These are phyloP conservation scores for Chymomyza fuscimana DNA, from an alignment of 2,888 invertebrate species.

Conservation along the genomic window DNA sequence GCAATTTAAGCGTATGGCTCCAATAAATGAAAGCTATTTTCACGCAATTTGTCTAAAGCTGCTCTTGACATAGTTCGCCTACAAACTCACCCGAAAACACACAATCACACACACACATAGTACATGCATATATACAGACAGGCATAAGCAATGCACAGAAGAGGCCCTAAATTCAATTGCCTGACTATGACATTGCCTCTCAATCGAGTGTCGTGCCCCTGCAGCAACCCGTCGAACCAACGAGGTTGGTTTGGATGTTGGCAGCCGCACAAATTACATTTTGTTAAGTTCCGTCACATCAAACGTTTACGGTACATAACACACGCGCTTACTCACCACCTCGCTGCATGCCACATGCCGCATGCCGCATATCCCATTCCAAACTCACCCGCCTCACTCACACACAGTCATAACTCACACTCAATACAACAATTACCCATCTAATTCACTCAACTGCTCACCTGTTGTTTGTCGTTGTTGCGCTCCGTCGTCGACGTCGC, in stretches of 20 bases:
- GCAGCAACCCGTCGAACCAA: no score
- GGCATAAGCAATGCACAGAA: background rate
- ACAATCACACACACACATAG: no score
- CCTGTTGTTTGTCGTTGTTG: slow-evolving; percentile 41
- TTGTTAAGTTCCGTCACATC: slow-evolving; percentile 74
- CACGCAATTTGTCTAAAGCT: background rate
- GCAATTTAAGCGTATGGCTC: background rate
- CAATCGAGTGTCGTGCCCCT: background rate
- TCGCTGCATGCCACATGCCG: background rate
- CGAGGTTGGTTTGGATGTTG: background rate
- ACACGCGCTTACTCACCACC: slow-evolving; percentile 20
- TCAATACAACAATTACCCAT: slow-evolving; percentile 67
- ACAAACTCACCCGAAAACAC: no score
- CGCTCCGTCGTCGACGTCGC: slow-evolving; percentile 51
- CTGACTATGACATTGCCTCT: background rate
- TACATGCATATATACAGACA: background rate
- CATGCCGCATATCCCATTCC: slow-evolving; percentile 18
- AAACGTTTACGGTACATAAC: slow-evolving; percentile 55
- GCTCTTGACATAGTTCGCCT: background rate
- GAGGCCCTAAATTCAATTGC: background rate
- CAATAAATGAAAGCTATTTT: background rate
- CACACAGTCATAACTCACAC: slow-evolving; percentile 36
- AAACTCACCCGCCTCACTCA: background rate
- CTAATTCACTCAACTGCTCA: slow-evolving; percentile 69
- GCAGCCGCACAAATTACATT: slow-evolving; percentile 70